These are phyloP conservation scores for Callionymus lyra DNA, from an alignment of 2,113 vertebrate genomes.

Conservation along the genomic window DNA sequence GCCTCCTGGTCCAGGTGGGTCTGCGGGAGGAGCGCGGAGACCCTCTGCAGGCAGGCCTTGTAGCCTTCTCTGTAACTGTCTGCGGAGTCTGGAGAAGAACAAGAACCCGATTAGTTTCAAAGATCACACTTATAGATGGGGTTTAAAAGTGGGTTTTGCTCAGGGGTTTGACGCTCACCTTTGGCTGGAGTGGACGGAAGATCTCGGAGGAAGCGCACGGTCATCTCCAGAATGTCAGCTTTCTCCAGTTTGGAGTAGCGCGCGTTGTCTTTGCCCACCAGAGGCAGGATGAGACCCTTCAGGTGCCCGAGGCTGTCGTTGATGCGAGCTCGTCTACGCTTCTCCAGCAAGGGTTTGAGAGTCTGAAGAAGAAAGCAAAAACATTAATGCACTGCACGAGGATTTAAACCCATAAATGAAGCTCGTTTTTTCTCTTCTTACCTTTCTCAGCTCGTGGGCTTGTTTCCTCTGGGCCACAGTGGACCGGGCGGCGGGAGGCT, in stretches of 20 bases:
- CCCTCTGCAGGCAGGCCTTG: constrained; percentile 72
- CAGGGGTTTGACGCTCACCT: constrained; percentile 53
- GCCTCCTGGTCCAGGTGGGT: constrained; percentile 58
- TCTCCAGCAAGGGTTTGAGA: constrained; percentile 78
- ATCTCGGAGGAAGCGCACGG: constrained; percentile 79
- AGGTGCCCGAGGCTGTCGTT: constrained; percentile 78
- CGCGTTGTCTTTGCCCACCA: constrained; percentile 77
- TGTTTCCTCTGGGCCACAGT: constrained; percentile 69
- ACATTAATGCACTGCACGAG: too few relatives aligned
- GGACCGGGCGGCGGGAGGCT: constrained; percentile 41
- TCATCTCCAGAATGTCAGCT: constrained; percentile 87
- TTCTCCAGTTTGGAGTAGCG: constrained; percentile 82
- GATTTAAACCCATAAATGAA: neutral
- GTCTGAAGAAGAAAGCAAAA: constrained; percentile 53
- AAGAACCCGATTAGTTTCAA: neutral
- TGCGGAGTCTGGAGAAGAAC: constrained; percentile 42
- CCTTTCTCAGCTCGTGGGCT: constrained; percentile 71
- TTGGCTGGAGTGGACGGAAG: constrained; percentile 54
- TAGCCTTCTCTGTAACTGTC: constrained; percentile 78
- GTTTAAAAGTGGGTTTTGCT: too few relatives aligned
- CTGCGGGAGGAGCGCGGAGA: constrained; percentile 66
- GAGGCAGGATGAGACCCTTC: constrained; percentile 76
- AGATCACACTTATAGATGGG: too few relatives aligned
- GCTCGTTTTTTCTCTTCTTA: constrained; percentile 29
- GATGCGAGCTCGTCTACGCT: constrained; percentile 76